phyloP scores from a whole-genome alignment of 2,888 invertebrate genomes.

The Polietes domitor region DNA sequence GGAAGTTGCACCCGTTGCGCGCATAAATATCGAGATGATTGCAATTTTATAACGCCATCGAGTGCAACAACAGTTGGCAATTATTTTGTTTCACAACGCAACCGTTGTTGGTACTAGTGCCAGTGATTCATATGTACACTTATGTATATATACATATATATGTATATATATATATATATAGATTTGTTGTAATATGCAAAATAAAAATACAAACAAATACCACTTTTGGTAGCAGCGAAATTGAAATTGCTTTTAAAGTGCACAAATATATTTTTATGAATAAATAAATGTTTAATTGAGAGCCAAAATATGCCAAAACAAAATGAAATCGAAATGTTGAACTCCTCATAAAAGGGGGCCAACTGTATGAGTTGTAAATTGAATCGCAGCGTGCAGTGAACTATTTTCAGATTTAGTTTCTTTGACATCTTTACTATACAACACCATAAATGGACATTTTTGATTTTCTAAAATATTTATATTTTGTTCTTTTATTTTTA shows the following conservation, averaged over 20 bases:
- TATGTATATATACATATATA: neutral
- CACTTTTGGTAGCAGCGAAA: slow-evolving; percentile 10
- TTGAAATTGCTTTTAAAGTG: slow-evolving; percentile 53
- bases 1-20: slow-evolving; percentile 66
- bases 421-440: neutral
- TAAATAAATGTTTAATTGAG: slow-evolving; percentile 29
- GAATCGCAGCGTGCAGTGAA: neutral
- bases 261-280: slow-evolving; percentile 49
- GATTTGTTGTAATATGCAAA: slow-evolving; percentile 20
- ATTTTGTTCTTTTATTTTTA: neutral
- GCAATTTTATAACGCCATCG: slow-evolving; percentile 65
- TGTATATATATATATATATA: neutral
- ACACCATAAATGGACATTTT: too few species aligned
- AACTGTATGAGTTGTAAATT: neutral
- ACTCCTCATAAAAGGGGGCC: neutral
- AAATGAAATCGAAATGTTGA: slow-evolving; percentile 5
- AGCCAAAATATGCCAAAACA: neutral
- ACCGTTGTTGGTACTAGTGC: neutral
- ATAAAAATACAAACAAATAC: slow-evolving; percentile 8
- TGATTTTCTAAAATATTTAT: neutral
- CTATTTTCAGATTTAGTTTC: neutral
- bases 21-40: slow-evolving; percentile 67
- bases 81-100: slow-evolving; percentile 47
- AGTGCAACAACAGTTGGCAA: slow-evolving; percentile 64
- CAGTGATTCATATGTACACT: neutral